Percentiles rank a stretch among this genome's conserved stretches.
Conservation (phyloP, 1,140 invertebrate species). For the Nymphalis io region DNA sequence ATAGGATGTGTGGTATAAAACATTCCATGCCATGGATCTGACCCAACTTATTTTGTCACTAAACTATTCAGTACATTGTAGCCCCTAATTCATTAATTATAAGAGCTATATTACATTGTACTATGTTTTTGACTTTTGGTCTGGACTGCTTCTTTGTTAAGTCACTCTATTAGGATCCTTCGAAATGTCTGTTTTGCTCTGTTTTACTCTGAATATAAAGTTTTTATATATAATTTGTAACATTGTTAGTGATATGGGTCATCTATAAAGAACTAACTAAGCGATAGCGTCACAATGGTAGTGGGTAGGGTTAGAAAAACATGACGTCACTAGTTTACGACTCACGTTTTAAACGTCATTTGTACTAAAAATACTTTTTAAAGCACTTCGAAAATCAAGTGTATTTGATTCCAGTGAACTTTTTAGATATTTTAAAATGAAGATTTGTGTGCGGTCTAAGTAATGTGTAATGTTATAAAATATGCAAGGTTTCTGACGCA, state of each 20-base stretch:
- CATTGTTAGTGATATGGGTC: not conserved
- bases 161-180: constrained; percentile 25
- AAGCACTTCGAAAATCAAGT: no score
- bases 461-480: no score
- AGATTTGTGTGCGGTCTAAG: no score
- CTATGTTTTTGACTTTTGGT: constrained; percentile 23
- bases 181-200: constrained; percentile 13
- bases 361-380: no score
- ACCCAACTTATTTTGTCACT: constrained; percentile 36
- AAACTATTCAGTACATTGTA: constrained; percentile 17
- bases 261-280: not conserved
- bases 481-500: no score
- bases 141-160: constrained; percentile 34
- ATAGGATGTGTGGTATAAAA: constrained; percentile 22
- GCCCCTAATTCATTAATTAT: constrained; percentile 28
- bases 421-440: no score
- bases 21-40: constrained; percentile 20
- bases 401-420: no score
- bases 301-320: no score
- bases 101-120: constrained; percentile 21
- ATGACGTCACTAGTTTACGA: no score
- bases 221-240: not conserved
- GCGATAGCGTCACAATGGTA: no score
- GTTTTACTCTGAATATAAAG: not conserved
- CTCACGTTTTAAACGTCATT: no score